A percentile compares a stretch with the other conserved stretches of the same genome.
Conservation (phyloP, 1,140 invertebrate species). For the Lepidostoma basale region DNA sequence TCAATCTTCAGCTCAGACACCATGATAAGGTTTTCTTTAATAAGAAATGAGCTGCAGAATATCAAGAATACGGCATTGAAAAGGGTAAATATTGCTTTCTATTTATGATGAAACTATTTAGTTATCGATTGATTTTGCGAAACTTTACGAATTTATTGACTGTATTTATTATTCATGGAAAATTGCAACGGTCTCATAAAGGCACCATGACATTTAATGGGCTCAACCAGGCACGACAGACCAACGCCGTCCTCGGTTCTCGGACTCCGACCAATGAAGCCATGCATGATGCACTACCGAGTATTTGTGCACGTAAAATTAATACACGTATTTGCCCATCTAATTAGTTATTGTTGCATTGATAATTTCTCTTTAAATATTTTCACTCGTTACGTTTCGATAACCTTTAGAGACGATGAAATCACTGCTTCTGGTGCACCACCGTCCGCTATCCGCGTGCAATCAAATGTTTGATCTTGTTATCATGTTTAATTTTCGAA, state of each 20-base stretch:
- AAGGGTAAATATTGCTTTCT: constrained; percentile 77
- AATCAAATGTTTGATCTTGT: background rate
- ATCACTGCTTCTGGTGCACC: no score
- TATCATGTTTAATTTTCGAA: background rate
- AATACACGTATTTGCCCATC: background rate
- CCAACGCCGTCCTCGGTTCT: no score
- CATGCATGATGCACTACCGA: constrained; percentile 3
- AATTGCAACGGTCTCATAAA: background rate
- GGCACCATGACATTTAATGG: background rate
- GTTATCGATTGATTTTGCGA: no score
- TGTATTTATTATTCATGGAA: no score
- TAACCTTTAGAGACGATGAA: no score
- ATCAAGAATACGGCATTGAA: constrained; percentile 95
- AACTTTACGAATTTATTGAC: no score
- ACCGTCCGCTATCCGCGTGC: background rate
- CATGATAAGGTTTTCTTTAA: constrained; percentile 97
- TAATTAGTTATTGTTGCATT: constrained; percentile 6
- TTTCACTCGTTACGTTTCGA: constrained; percentile 23
- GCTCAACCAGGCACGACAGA: no score
- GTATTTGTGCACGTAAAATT: constrained; percentile 8
- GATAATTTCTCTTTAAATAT: background rate
- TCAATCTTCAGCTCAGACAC: constrained; percentile 96
- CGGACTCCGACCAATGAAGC: no score
- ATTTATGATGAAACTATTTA: background rate
- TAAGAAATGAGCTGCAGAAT: constrained; percentile 96